Percentiles rank a stretch among this genome's conserved stretches.
Conservation (phyloP, 2,113 vertebrate species). For the Lagopus muta region DNA sequence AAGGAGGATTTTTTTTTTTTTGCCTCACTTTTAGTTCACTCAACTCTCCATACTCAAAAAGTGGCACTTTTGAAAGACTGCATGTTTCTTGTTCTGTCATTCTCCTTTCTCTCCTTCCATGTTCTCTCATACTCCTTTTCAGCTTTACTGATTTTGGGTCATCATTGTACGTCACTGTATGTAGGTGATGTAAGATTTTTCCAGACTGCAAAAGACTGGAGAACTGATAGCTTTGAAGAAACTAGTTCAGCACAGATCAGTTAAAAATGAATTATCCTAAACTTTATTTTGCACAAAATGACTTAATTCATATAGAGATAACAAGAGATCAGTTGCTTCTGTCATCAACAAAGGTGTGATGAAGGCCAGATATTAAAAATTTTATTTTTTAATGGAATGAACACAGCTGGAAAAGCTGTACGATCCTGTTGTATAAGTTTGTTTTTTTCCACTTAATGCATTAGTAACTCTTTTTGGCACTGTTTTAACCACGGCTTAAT, state of each 20-base stretch:
- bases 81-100: rapidly evolving
- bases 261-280: not conserved
- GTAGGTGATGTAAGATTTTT: not conserved
- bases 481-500: not conserved
- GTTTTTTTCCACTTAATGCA: not conserved
- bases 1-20: not conserved
- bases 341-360: not conserved
- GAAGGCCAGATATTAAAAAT: not conserved
- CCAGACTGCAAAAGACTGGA: not conserved
- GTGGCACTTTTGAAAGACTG: rapidly evolving
- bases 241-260: not conserved
- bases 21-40: not conserved
- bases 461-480: not conserved
- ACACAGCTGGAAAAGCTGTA: not conserved
- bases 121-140: not conserved
- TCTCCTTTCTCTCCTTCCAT: not conserved
- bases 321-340: not conserved
- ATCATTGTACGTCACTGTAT: rapidly evolving
- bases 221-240: not conserved
- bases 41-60: not conserved
- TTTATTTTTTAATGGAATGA: not conserved
- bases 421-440: not conserved
- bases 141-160: not conserved
- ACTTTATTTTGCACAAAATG: not conserved
- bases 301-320: not conserved